Evolutionary conservation across 2,113 vertebrate genomes (phyloP).

Genomic region (Erpornis zantholeuca): DNA sequence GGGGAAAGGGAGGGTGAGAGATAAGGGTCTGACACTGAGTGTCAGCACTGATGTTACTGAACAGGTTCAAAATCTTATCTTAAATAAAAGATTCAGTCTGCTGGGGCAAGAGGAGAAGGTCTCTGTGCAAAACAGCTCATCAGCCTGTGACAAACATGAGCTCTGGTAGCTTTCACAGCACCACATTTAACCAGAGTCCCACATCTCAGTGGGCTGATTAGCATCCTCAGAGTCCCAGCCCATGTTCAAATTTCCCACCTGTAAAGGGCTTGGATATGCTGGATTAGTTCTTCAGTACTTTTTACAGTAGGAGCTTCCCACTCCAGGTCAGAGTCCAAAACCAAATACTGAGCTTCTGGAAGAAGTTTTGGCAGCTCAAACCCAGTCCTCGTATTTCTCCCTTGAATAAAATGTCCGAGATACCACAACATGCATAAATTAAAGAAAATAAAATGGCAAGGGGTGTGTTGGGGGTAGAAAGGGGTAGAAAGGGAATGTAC

Average conservation of each 20-base stretch:
- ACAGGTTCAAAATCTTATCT: not conserved
- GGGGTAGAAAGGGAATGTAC: slow-evolving; percentile 39
- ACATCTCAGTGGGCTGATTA: not conserved
- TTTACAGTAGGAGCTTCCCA: not conserved
- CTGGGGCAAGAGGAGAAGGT: not conserved
- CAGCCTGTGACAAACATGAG: not conserved
- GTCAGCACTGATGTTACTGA: not conserved
- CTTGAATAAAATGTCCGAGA: not conserved
- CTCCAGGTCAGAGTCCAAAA: not conserved
- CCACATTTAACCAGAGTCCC: not conserved
- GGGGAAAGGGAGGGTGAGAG: not conserved
- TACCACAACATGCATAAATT: slow-evolving; percentile 42
- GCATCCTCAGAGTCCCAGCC: not conserved
- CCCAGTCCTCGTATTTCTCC: not conserved
- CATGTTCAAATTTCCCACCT: not conserved
- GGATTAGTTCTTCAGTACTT: not conserved
- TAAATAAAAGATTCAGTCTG: not conserved
- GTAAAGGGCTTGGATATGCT: not conserved
- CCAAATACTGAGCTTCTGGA: not conserved
- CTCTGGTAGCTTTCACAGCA: slow-evolving; percentile 18
- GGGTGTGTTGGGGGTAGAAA: not conserved
- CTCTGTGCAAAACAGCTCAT: not conserved
- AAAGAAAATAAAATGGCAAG: slow-evolving; percentile 15
- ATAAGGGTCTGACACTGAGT: not conserved
- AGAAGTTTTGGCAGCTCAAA: slow-evolving; percentile 25